Percentiles rank a stretch among this genome's conserved stretches.
Conservation (phyloP, 1,140 invertebrate genomes). For the Notospermus geniculatus region DNA sequence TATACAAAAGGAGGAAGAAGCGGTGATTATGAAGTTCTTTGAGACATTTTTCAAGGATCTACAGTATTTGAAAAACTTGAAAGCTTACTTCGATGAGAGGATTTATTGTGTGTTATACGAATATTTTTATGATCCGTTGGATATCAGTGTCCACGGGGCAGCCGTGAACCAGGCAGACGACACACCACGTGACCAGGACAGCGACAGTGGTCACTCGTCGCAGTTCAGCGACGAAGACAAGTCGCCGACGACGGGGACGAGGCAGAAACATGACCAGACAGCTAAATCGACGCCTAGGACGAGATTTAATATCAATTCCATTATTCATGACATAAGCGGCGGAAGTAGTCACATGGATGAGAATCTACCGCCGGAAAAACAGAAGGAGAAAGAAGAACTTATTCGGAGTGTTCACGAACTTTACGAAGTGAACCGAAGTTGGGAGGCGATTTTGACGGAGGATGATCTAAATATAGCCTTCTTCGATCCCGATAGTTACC, state of each 20-base stretch:
- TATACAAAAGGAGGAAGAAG: conserved; percentile 12
- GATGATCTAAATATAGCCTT: conserved; percentile 21
- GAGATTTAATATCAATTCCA: too few relatives aligned
- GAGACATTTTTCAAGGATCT: conserved; percentile 28
- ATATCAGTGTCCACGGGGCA: neutral
- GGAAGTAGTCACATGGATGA: neutral
- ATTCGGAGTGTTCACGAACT: neutral
- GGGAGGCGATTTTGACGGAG: conserved; percentile 30
- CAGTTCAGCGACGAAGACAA: conserved; percentile 8
- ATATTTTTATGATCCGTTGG: conserved; percentile 25
- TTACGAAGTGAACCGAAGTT: conserved; percentile 13
- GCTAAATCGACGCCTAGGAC: neutral
- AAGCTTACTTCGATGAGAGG: conserved; percentile 29
- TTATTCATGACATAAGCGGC: neutral
- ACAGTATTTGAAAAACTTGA: conserved; percentile 26
- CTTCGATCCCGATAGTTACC: conserved; percentile 37
- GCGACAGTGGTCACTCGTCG: conserved; percentile 9
- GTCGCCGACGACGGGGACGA: conserved; percentile 1
- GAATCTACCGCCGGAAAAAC: neutral
- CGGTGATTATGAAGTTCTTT: conserved; percentile 19
- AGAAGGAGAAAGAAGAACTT: neutral
- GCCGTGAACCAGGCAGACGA: neutral
- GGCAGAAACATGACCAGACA: neutral
- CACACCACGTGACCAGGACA: neutral
- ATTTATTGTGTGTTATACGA: conserved; percentile 24